These are phyloP conservation scores for Vulpes vulpes DNA, from an alignment of 2,113 vertebrate genomes.

Conservation along the genomic window DNA sequence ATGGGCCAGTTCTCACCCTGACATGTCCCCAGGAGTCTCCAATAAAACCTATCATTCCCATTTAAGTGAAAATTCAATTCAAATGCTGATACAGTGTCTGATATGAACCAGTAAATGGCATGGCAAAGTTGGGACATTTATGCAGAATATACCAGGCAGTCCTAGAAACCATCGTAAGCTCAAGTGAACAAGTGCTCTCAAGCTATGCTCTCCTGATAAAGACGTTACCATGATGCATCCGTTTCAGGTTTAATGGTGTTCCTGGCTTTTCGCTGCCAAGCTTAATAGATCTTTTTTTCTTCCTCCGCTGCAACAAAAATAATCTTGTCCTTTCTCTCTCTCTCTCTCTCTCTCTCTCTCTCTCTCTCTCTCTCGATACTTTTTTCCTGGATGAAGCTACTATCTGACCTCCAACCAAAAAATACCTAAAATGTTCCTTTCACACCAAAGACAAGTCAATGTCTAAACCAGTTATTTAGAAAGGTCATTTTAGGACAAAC, in stretches of 20 bases:
- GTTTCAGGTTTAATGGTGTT: neutral
- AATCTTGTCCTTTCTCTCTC: neutral
- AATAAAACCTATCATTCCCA: neutral
- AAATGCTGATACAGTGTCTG: neutral
- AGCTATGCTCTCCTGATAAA: neutral
- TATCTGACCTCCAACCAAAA: slow-evolving; percentile 47
- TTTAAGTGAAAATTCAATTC: neutral
- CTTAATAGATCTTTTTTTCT: neutral
- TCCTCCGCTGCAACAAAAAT: neutral
- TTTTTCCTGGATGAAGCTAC: neutral
- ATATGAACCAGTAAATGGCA: neutral
- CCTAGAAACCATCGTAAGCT: neutral
- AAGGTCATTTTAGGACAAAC: slow-evolving; percentile 6
- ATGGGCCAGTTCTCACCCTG: neutral
- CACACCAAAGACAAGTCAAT: neutral
- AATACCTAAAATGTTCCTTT: neutral
- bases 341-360: neutral
- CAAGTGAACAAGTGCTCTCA: neutral
- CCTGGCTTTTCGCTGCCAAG: neutral
- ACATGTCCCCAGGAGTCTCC: neutral
- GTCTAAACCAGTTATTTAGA: neutral
- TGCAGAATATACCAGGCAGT: neutral
- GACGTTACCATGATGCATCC: fast-evolving
- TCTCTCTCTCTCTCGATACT: neutral
- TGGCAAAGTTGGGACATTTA: neutral